A percentile compares a stretch with the other conserved stretches of the same genome.
Evolutionary conservation across 1,140 invertebrate species (phyloP).

Genomic region (Bombus affinis): DNA sequence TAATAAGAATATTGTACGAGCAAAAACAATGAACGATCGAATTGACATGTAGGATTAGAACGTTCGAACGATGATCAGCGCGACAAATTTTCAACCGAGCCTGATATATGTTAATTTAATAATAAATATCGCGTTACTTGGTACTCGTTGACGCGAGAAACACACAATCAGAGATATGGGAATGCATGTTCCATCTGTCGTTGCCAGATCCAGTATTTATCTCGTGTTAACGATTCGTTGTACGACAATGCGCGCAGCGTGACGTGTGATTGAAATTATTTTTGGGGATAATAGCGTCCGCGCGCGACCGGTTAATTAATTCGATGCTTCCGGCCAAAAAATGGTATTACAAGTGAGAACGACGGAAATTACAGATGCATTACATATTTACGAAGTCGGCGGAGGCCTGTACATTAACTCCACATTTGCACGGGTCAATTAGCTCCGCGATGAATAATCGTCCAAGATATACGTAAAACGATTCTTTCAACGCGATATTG

Average conservation of each 20-base stretch:
- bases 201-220: constrained; percentile 32
- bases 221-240: constrained; percentile 13
- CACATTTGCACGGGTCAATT: not conserved
- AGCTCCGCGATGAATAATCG: not conserved
- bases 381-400: not conserved
- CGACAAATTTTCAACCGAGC: not conserved
- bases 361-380: not conserved
- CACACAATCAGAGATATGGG: not conserved
- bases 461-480: too few species aligned
- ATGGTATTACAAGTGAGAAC: constrained; percentile 1
- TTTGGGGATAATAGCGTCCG: constrained; percentile 8
- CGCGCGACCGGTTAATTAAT: constrained; percentile 25
- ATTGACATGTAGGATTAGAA: not conserved
- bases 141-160: not conserved
- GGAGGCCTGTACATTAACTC: not conserved
- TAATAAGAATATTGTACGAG: not conserved
- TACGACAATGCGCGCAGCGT: not conserved
- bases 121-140: constrained; percentile 38
- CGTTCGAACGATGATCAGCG: not conserved
- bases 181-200: not conserved
- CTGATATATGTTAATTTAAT: constrained; percentile 30
- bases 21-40: not conserved
- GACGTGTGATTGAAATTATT: constrained; percentile 36
- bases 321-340: not conserved
- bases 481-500: constrained; percentile 3